phyloP scores from a whole-genome alignment of 2,113 vertebrate genomes.

The Gymnobelideus leadbeateri region DNA sequence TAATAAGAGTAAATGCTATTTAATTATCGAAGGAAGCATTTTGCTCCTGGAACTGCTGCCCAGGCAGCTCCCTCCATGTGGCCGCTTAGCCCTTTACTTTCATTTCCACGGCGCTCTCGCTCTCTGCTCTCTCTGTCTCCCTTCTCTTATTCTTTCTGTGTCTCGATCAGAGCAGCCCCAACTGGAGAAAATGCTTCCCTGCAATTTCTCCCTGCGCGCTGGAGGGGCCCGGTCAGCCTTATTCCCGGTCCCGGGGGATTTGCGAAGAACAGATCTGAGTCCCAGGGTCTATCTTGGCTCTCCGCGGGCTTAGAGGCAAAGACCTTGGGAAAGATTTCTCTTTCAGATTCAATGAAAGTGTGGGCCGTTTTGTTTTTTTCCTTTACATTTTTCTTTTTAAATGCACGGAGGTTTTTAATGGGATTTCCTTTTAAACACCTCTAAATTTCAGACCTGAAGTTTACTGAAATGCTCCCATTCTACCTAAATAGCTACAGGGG shows the following conservation, averaged over 20 bases:
- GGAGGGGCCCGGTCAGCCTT: slow-evolving; percentile 77
- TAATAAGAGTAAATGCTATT: slow-evolving; percentile 89
- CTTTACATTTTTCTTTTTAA: slow-evolving; percentile 7
- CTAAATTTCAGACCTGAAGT: no score
- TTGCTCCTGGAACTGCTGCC: slow-evolving; percentile 84
- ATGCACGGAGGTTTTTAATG: no score
- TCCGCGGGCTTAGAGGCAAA: neutral
- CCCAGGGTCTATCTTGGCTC: slow-evolving; percentile 1
- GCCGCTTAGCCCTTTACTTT: slow-evolving; percentile 86
- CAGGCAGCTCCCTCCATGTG: slow-evolving; percentile 86
- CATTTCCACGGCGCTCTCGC: slow-evolving; percentile 85
- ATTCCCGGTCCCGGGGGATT: slow-evolving; percentile 28
- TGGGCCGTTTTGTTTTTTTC: slow-evolving; percentile 31
- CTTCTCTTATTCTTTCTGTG: no score
- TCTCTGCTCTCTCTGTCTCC: slow-evolving; percentile 19
- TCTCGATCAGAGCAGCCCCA: slow-evolving; percentile 77
- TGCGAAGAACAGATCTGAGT: slow-evolving; percentile 21
- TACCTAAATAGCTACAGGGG: no score
- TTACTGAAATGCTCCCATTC: no score
- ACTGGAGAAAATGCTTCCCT: slow-evolving; percentile 82
- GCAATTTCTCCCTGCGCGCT: slow-evolving; percentile 85
- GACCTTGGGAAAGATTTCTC: neutral
- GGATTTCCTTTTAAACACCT: no score
- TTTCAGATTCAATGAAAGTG: neutral
- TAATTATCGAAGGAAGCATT: slow-evolving; percentile 88